Base-by-base conservation (phyloP, 2,888 invertebrate species). In the Parnassius apollo region DNA sequence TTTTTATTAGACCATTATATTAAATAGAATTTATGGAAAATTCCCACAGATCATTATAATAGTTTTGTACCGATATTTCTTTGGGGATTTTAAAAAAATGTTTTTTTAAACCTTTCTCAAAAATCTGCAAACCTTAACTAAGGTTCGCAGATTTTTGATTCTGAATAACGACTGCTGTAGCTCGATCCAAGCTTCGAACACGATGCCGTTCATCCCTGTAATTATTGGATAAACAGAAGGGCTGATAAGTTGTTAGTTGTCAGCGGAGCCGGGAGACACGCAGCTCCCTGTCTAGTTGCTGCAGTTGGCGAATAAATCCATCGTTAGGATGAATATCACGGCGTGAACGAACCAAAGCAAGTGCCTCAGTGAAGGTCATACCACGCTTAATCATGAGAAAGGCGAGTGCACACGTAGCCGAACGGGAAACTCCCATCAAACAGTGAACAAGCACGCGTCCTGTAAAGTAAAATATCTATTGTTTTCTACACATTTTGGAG, bases 361-460 rank as follows among this genome's bases (percentile, higher is more conserved):
- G 85, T n/a, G 96, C 96, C 70, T 96, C 95, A 0, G 93, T 89
- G 11, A 96, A 94, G 51, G 94, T 88, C 95, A 96, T 95, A 66
- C 94, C 94, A 64, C 95, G 94, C 75, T 94, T 94, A 73, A 96
- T 95, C 95, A 97, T 96, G 65, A 97, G 91, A 80, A 95, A 96
- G 7, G 96, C 96, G 69, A 96, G 85, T 2, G 95, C 95, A 75
- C 96, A 95, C 1, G 96, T 96, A 57, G 96, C 95, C 50, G 96
- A 96, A 9, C 97, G 94, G 2, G 96, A 96, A 74, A 96, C 94
- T 44, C 96, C 96, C 92, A 96, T 94, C 73, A 95, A 88, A 76
- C 97, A 97, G 82, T 97, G 96, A 9, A 97, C 96, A 64, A 96
- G 92, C 48, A 95, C 94, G 80, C 95, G 95, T 67, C 96, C 96